Evolutionary conservation across 2,113 vertebrate genomes (phyloP).

Genomic region (Cottus gobio): DNA sequence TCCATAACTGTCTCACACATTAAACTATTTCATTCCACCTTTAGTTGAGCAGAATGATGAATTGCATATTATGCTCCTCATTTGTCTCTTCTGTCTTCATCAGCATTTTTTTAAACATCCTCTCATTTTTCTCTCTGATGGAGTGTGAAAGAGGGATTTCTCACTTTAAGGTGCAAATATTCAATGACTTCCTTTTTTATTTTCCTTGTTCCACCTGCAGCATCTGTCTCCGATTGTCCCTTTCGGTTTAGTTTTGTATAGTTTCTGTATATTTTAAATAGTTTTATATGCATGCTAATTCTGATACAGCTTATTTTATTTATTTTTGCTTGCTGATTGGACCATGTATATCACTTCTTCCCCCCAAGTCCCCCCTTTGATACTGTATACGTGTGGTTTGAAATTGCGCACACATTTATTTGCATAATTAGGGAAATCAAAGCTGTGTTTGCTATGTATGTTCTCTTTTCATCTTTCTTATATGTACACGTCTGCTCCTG

Average conservation of each 20-base stretch:
- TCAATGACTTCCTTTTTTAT: constrained; percentile 25
- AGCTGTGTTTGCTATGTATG: constrained; percentile 39
- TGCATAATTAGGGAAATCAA: constrained; percentile 33
- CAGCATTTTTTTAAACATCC: constrained; percentile 62
- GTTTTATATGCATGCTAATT: constrained; percentile 13
- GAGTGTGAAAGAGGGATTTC: constrained; percentile 67
- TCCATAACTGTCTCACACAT: constrained; percentile 27
- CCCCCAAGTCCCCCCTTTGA: too few species aligned
- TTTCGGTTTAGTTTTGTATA: constrained; percentile 4
- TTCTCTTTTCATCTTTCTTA: constrained; percentile 46
- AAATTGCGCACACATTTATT: constrained; percentile 29
- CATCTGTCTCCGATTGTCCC: constrained; percentile 38
- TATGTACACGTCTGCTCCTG: constrained; percentile 34
- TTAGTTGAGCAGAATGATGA: constrained; percentile 65
- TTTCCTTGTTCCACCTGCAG: constrained; percentile 14
- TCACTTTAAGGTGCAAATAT: constrained; percentile 51
- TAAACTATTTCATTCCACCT: constrained; percentile 64
- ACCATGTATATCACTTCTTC: neutral
- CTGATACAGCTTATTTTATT: constrained; percentile 2
- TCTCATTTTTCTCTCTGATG: constrained; percentile 72
- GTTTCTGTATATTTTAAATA: constrained; percentile 15
- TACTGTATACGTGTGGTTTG: neutral
- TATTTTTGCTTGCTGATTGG: constrained; percentile 15
- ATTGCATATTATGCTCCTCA: constrained; percentile 57
- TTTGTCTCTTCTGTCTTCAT: constrained; percentile 72